Base-by-base conservation (phyloP, 2,113 vertebrate species). In the Etheostoma cragini region DNA sequence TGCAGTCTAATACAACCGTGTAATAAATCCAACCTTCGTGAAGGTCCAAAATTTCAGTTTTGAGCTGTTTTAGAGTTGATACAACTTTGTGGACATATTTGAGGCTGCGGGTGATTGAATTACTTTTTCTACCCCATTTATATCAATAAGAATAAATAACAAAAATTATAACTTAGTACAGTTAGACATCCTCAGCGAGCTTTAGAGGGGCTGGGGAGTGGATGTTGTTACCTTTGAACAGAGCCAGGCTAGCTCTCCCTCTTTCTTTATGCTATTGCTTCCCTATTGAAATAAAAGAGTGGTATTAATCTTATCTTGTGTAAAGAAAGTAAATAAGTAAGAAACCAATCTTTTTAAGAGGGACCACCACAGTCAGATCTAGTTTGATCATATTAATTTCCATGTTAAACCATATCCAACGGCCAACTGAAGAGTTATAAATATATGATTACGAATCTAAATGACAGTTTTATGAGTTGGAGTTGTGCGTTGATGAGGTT, bases 201-300 rank as follows among this genome's bases (percentile, higher is more conserved):
- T 21, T 21, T 30, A 24, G 7, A 24, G 11, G 12, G 10, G 38
- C 38, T 11, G 38, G 38, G 10, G 38, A 42, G 38, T 42, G 10
- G 38, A 42, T 42, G 38, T 38, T 38, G 38, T 42, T 7, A 42
- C 47, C 15, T 17, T 50, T 50, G 49, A 6, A 17, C 7, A 3
- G 24, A 61, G 58, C 33, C 21, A 56, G 10, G 60, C 64, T 47
- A 63, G 35, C 49, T 1, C 21, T 56, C 65, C 56, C 22, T 3
- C 14, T 1, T 19, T 78, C 35, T 38, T 72, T 64, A 21, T 82
- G 66, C 80, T 67, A 70, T 57, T 0, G 72, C 57, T 71, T 62
- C 2, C 13, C 30, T 3, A 6, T 19, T 54, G 14, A 46, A 42
- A 22, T 14, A 12, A 17, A 8, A 22, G 8, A 47, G 35, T 45